Base-by-base conservation (phyloP, 2,113 vertebrate species). In the Herpailurus yagouaroundi region DNA sequence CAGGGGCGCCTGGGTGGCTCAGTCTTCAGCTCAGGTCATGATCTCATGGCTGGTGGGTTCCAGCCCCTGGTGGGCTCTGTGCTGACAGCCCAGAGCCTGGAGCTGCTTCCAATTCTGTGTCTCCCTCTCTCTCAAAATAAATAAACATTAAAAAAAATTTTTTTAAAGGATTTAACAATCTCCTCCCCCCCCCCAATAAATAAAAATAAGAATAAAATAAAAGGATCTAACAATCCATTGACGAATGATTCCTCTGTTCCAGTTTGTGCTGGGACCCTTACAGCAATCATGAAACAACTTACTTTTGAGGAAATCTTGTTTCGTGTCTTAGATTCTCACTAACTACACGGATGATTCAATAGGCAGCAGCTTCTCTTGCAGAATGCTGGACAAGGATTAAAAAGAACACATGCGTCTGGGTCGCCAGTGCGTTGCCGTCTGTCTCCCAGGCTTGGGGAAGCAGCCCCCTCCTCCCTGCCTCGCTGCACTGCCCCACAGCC, bases 401-500 rank as follows among this genome's bases (percentile, higher is more conserved):
- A 94, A 88, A 64, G 31, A 64, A 77, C 55, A 48, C 4, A 0
- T 0, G 36, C 8, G 0, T 52, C 31, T 25, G 0, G 31, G n/a
- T 55, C 36, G 38, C 57, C 45, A 10, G 45, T 12, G 71, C 86
- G n/a, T 19, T 13, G 33, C 10, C 13, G 27, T 7, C 74, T 45
- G 38, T 31, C 25, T 11, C 6, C 38, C 33, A 7, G 25, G 7
- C 31, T 15, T 36, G 11, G 57, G 13, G 27, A 50, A 79, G 19
- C 1, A 0, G 21, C 5, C 0, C 1, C 27, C 38, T 2, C 4
- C 7, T 41, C 2, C 12, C 1, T 0, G 74, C 38, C 68, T 81
- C 10, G 5, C 29, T 29, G n/a, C 41, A 12, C 50, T 14, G 16
- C 83, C 25, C 2, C 0, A 5, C 3, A 10, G 64, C 85, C 95